These are phyloP conservation scores for Aporophyla lueneburgensis DNA, from an alignment of 2,888 invertebrate genomes.

Conservation along the genomic window DNA sequence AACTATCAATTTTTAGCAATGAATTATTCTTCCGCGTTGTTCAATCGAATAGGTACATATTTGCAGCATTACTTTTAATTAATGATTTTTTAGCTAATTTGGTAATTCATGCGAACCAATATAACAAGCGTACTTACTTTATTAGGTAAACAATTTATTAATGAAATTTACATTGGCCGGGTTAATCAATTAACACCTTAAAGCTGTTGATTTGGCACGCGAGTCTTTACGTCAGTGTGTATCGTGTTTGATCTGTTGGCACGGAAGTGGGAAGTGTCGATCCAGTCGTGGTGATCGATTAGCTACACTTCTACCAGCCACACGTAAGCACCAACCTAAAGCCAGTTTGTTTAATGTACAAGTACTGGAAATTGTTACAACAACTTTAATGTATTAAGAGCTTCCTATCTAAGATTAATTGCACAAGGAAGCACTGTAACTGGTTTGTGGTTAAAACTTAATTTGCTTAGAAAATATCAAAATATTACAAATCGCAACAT, in stretches of 20 bases:
- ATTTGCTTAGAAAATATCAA: neutral
- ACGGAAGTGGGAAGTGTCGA: slow-evolving; percentile 62
- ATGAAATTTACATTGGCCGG: slow-evolving; percentile 11
- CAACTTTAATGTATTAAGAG: neutral
- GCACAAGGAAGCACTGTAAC: slow-evolving; percentile 4
- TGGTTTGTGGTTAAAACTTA: slow-evolving; percentile 1
- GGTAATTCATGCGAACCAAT: slow-evolving; percentile 21
- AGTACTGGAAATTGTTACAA: slow-evolving; percentile 13
- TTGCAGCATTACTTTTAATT: slow-evolving; percentile 17
- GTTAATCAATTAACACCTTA: slow-evolving; percentile 18
- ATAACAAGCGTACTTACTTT: slow-evolving; percentile 12
- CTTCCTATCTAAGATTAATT: slow-evolving; percentile 12
- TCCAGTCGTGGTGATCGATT: slow-evolving; percentile 47
- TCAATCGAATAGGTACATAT: slow-evolving; percentile 19
- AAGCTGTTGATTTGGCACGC: slow-evolving; percentile 15
- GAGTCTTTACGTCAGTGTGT: slow-evolving; percentile 16
- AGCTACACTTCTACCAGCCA: slow-evolving; percentile 33
- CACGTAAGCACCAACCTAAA: slow-evolving; percentile 15
- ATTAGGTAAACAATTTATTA: slow-evolving; percentile 21
- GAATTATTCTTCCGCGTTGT: slow-evolving; percentile 46
- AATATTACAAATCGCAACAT: neutral
- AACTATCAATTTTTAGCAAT: slow-evolving; percentile 22
- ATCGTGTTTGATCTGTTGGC: slow-evolving; percentile 40
- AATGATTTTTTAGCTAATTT: slow-evolving; percentile 12
- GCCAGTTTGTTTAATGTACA: slow-evolving; percentile 11